Base-by-base conservation (phyloP, 2,888 invertebrate genomes). In the Lacanobia oleracea region DNA sequence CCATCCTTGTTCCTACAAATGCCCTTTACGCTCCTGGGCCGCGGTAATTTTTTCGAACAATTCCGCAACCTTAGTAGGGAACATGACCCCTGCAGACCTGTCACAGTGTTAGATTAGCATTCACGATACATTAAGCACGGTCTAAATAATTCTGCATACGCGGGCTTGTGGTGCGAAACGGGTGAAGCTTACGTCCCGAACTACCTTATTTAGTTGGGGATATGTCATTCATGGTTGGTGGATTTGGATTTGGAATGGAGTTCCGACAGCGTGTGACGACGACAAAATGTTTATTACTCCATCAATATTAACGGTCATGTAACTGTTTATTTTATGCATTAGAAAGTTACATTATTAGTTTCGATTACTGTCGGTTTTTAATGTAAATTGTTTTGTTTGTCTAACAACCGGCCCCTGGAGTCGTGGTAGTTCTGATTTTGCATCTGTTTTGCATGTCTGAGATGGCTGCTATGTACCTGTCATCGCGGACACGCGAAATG, bases 231-330 rank as follows among this genome's bases (percentile, higher is more conserved):
- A 74, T 43, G 21, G 37, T 40, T 16, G 8, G 23, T 54, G n/a
- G n/a, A 12, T 21, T 64, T 56, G 45, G 79, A n/a, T 21, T 64
- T 56, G 45, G 79, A n/a, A 73, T 63, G 62, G 43, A 79, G 23
- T 62, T 80, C 75, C 54, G 50, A 48, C 60, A 50, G 53, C 16
- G 33, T 37, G 16, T 60, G n/a, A 70, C n/a, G 33, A 62, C 18
- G 14, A 21, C 8, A 66, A 48, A 40, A 66, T 75, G 14, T 45
- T 8, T 18, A 45, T 67, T 60, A 54, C 16, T 43, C 1, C 16
- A 9, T 53, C n/a, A 16, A 33, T 48, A 16, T n/a, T 12, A 12
- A 21, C 9, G 12, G 21, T 48, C 27, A 48, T 72, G 43, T 33
- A 9, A n/a, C 5, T 7, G n/a, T 40, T 66, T n/a, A n/a, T n/a